Evolutionary conservation across 2,888 invertebrate species (phyloP).

Genomic region (Ectemnius continuus): DNA sequence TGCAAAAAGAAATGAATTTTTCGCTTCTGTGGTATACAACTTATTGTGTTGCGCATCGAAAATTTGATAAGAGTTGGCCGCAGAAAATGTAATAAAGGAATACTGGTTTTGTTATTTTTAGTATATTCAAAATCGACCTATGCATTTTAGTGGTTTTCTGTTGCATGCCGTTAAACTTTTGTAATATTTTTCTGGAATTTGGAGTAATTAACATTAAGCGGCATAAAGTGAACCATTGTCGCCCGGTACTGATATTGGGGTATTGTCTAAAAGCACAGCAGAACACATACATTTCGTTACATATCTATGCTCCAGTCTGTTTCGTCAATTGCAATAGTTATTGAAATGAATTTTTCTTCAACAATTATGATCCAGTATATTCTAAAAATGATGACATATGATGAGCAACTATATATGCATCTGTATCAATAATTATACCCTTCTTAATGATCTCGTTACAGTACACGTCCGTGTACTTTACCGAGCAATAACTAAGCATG

Average conservation of each 20-base stretch:
- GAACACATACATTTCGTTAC: constrained; percentile 35
- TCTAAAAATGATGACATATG: constrained; percentile 55
- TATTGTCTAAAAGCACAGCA: constrained; percentile 53
- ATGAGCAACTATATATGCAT: constrained; percentile 39
- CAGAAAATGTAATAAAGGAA: not conserved
- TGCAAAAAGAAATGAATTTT: constrained; percentile 24
- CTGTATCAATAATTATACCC: constrained; percentile 45
- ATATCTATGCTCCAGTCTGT: constrained; percentile 58
- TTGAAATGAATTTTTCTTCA: too few relatives aligned
- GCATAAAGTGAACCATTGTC: constrained; percentile 17
- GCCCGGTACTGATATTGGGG: constrained; percentile 39
- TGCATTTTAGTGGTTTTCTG: too few relatives aligned
- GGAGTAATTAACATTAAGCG: too few relatives aligned
- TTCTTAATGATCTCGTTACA: constrained; percentile 47
- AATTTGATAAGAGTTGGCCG: constrained; percentile 10
- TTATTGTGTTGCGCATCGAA: constrained; percentile 13
- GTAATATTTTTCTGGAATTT: too few relatives aligned
- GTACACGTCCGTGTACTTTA: constrained; percentile 55
- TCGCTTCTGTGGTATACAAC: not conserved
- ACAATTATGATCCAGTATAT: constrained; percentile 36
- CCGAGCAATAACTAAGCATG: constrained; percentile 70
- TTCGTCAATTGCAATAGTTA: constrained; percentile 36
- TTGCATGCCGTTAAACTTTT: too few relatives aligned
- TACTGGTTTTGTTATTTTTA: not conserved
- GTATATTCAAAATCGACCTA: too few relatives aligned